A percentile compares a stretch with the other conserved stretches of the same genome.
phyloP scores from a whole-genome alignment of 2,113 vertebrate species.

The Blennius ocellaris region DNA sequence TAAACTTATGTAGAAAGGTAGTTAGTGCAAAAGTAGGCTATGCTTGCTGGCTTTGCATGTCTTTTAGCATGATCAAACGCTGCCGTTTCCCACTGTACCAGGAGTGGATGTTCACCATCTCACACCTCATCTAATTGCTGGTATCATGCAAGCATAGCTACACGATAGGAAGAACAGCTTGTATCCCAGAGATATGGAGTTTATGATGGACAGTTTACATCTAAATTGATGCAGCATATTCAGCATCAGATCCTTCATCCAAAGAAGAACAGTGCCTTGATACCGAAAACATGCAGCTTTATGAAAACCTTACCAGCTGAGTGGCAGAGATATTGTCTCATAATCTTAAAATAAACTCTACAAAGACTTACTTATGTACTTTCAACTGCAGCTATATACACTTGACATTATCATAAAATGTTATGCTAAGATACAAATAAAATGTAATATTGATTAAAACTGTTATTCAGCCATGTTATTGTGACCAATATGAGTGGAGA shows the following conservation, averaged over 20 bases:
- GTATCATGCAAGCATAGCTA: not conserved
- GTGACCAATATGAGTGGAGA: too few species aligned
- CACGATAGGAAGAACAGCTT: not conserved
- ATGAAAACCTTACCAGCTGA: not conserved
- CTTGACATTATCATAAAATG: too few species aligned
- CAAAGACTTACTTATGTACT: too few species aligned
- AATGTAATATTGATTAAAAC: too few species aligned
- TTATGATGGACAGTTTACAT: too few species aligned
- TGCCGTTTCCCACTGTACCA: not conserved
- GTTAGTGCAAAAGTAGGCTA: conserved; percentile 21
- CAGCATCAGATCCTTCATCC: too few species aligned
- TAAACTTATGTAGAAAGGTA: conserved; percentile 33
- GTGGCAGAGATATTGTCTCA: not conserved
- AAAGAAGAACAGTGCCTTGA: not conserved
- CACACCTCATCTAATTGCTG: too few species aligned
- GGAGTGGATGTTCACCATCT: too few species aligned
- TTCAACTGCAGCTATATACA: too few species aligned
- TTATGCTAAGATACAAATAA: too few species aligned
- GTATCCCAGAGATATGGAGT: not conserved
- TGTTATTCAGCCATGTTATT: too few species aligned
- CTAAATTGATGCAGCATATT: too few species aligned
- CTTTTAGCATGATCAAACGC: conserved; percentile 6
- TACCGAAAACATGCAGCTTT: not conserved
- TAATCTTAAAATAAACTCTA: not conserved
- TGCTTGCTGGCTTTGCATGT: conserved; percentile 27